phyloP scores from a whole-genome alignment of 2,797 vertebrate species.

The Helarctos malayanus region DNA sequence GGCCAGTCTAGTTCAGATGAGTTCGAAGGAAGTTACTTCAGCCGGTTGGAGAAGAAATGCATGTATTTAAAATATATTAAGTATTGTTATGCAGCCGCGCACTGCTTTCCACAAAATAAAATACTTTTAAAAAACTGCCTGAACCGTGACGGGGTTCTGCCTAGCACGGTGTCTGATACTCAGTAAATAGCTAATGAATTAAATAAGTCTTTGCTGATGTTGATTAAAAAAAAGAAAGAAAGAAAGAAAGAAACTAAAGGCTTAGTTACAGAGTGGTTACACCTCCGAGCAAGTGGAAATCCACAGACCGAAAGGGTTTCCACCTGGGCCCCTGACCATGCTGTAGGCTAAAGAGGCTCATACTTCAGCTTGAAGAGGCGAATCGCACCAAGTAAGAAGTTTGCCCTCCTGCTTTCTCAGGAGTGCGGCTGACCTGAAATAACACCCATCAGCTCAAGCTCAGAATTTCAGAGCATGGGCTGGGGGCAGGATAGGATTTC shows the following conservation, averaged over 20 bases:
- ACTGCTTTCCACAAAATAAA: constrained; percentile 68
- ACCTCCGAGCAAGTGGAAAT: not conserved
- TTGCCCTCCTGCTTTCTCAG: not conserved
- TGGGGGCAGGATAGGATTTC: constrained; percentile 53
- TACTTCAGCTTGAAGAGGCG: not conserved
- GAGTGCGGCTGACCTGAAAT: constrained; percentile 48
- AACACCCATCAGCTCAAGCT: constrained; percentile 40
- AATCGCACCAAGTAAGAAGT: not conserved
- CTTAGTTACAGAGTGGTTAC: not conserved
- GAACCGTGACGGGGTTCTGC: not conserved
- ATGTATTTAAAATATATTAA: constrained; percentile 77
- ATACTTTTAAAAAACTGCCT: constrained; percentile 37
- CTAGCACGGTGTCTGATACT: not conserved
- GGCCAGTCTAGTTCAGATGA: constrained; percentile 79
- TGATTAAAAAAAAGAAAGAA: not conserved
- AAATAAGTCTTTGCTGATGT: constrained; percentile 39
- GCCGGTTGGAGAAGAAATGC: constrained; percentile 64
- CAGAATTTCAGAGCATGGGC: constrained; percentile 52
- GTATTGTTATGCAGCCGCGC: not conserved
- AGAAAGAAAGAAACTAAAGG: not conserved
- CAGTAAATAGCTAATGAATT: constrained; percentile 43
- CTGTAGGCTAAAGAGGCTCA: not conserved
- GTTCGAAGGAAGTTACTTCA: constrained; percentile 76
- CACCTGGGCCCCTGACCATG: not conserved
- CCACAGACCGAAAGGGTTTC: not conserved